Conservation (phyloP, 1,140 invertebrate genomes). For the Drosophila lowei region DNA sequence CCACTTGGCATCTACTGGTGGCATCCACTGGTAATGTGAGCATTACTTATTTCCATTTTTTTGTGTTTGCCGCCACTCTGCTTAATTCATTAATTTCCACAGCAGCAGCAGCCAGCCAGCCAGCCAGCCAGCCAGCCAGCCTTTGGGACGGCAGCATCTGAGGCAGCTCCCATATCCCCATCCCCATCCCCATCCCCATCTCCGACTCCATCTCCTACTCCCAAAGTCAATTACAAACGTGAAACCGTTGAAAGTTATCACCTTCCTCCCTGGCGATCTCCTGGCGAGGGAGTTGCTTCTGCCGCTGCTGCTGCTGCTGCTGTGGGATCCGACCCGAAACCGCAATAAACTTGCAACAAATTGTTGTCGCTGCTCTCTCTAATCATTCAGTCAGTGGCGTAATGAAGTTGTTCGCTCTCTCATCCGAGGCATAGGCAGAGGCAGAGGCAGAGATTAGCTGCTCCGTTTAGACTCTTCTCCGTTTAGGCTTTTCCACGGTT, state of each 20-base stretch:
- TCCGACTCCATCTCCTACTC: too few relatives aligned
- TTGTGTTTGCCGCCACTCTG: slow-evolving; percentile 56
- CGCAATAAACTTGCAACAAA: slow-evolving; percentile 53
- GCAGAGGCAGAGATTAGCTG: too few relatives aligned
- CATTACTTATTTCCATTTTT: slow-evolving; percentile 77
- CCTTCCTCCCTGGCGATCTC: slow-evolving; percentile 23
- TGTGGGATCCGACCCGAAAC: slow-evolving; percentile 47
- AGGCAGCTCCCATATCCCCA: slow-evolving; percentile 5
- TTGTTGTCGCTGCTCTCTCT: slow-evolving; percentile 50
- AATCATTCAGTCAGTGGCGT: slow-evolving; percentile 38
- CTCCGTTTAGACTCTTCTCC: background rate
- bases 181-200: too few relatives aligned
- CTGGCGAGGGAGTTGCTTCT: slow-evolving; percentile 34
- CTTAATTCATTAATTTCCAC: slow-evolving; percentile 81
- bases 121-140: slow-evolving; percentile 19
- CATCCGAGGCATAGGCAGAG: too few relatives aligned
- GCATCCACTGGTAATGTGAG: slow-evolving; percentile 68
- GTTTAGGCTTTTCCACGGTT: slow-evolving; percentile 7
- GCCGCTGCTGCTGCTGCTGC: too few relatives aligned
- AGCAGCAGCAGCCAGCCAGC: slow-evolving; percentile 50
- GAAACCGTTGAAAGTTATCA: slow-evolving; percentile 81
- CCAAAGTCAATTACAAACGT: slow-evolving; percentile 71
- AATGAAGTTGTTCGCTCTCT: slow-evolving; percentile 42
- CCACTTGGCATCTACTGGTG: slow-evolving; percentile 60
- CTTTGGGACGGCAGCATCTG: background rate